A percentile compares a stretch with the other conserved stretches of the same genome.
These are phyloP conservation scores for Zeuzera pyrina DNA, from an alignment of 2,888 invertebrate species.

Conservation along the genomic window DNA sequence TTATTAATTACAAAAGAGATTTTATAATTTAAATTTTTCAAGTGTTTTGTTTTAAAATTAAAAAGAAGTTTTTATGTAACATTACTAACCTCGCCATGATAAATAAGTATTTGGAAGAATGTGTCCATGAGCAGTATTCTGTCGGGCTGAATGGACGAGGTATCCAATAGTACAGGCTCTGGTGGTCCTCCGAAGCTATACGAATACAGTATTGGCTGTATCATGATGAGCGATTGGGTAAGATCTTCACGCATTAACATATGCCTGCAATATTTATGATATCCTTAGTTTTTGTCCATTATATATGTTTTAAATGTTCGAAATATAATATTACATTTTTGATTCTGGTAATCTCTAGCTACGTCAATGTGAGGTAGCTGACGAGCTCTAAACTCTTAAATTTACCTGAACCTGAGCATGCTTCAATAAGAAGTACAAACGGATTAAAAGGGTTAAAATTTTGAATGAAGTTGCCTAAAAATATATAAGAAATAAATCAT, in stretches of 20 bases:
- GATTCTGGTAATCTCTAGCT: no score
- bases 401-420: no score
- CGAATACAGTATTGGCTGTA: conserved; percentile 98
- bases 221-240: conserved; percentile 98
- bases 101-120: conserved; percentile 99
- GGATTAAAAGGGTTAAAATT: neutral
- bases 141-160: conserved; percentile 97
- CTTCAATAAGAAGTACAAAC: neutral
- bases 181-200: conserved; percentile 98
- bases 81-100: conserved; percentile 92
- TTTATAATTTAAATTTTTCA: no score
- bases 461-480: neutral
- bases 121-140: conserved; percentile 99
- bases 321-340: no score
- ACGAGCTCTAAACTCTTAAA: neutral
- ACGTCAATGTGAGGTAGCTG: no score
- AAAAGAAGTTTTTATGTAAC: neutral
- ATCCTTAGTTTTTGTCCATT: no score
- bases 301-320: no score
- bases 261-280: conserved; percentile 75
- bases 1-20: no score
- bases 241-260: conserved; percentile 98
- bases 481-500: neutral
- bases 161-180: conserved; percentile 97
- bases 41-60: no score